Base-by-base conservation (phyloP, 2,797 vertebrate genomes). In the Chelonia mydas region DNA sequence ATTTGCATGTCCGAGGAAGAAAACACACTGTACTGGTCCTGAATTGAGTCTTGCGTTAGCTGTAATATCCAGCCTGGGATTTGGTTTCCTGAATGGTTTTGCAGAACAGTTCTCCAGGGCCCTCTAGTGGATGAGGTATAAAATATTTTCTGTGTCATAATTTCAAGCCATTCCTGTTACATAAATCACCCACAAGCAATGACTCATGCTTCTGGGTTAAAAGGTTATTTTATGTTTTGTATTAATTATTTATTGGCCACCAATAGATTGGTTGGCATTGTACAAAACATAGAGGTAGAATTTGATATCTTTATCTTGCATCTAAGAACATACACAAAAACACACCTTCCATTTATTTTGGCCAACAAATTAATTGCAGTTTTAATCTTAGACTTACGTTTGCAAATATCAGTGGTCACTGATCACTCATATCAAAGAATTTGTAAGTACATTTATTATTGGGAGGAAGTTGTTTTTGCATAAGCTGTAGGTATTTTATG, bases 91-190 rank as follows among this genome's bases (percentile, higher is more conserved):
- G 81, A 87, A 17, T 1, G 23, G n/a, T 33, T 37, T 57, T 81
- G 50, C 54, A 51, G 74, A 88, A 87, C 90, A 82, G 95, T 84
- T 94, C 97, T 96, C 72, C 81, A 72, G 21, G 85, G 41, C 97
- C 37, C 98, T 97, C 98, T 98, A 94, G 97, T 97, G 98, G 96
- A 33, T 79, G n/a, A 84, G 41, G 83, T 3, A 65, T 33, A 88
- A 59, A 91, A 49, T 49, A 49, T 49, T 54, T 25, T 15, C 4
- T n/a, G 37, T 3, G 41, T 54, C 86, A 17, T 85, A 50, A 19
- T 6, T 81, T 10, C 90, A 50, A 90, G 31, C 47, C 81, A 15
- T 47, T 45, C 61, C 12, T 51, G 84, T 74, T 84, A 28, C 54
- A 25, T 51, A 49, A 45, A 31, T 45, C 15, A 1, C 6, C 89